phyloP scores from a whole-genome alignment of 2,888 invertebrate genomes.

The Mongoloraphidia duomilia region DNA sequence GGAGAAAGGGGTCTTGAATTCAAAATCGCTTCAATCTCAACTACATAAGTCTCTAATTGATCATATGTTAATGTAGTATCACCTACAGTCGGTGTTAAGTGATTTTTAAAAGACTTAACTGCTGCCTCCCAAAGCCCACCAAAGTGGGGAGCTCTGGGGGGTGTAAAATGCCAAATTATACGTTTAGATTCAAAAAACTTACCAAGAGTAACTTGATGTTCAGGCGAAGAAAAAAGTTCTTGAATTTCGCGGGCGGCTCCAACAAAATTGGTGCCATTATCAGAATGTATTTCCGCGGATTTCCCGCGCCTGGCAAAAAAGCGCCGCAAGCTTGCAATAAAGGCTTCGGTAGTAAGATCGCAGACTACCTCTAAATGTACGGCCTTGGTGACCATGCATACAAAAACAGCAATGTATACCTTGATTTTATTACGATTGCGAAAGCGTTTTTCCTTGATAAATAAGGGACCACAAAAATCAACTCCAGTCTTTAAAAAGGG shows the following conservation, averaged over 20 bases:
- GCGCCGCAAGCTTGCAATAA: conserved; percentile 11
- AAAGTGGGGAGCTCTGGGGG: no score
- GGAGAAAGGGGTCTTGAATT: conserved; percentile 11
- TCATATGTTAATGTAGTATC: no score
- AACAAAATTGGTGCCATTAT: conserved; percentile 11
- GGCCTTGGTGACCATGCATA: conserved; percentile 18
- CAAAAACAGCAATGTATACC: conserved; percentile 19
- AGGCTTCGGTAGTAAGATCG: conserved; percentile 11
- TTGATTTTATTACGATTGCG: conserved; percentile 10
- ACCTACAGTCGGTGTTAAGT: no score
- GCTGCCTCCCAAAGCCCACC: no score
- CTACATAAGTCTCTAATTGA: no score
- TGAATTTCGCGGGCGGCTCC: conserved; percentile 9
- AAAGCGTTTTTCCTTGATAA: conserved; percentile 5
- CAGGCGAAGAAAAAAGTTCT: no score
- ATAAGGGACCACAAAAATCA: conserved; percentile 8
- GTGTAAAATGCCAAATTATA: no score
- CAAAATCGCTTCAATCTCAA: conserved; percentile 11
- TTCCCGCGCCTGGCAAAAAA: conserved; percentile 5
- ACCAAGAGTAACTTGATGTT: no score
- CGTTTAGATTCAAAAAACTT: no score
- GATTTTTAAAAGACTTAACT: no score
- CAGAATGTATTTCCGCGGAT: conserved; percentile 3
- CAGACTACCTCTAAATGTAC: conserved; percentile 18
- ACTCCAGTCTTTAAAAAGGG: conserved; percentile 6